These are phyloP conservation scores for Centropus unirufus DNA, from an alignment of 2,113 vertebrate genomes.

Conservation along the genomic window DNA sequence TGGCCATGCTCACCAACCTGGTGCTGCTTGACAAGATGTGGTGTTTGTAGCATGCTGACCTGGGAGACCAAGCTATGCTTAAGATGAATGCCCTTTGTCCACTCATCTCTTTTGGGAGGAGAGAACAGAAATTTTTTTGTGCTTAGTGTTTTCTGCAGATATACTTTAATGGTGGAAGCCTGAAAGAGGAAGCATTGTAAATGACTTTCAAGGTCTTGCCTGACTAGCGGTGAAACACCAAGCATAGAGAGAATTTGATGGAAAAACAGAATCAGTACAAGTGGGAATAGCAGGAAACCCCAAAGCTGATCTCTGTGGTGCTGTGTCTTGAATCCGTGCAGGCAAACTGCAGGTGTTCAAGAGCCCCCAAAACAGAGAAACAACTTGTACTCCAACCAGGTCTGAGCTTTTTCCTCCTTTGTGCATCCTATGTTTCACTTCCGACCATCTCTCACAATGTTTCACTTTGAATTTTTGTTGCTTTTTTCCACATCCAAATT, in stretches of 20 bases:
- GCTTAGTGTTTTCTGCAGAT: slow-evolving; percentile 75
- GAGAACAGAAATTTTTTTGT: background rate
- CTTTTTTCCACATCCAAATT: background rate
- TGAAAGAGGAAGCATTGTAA: background rate
- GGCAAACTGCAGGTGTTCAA: background rate
- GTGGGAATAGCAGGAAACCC: background rate
- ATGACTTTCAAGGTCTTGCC: slow-evolving; percentile 67
- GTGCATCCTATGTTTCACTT: background rate
- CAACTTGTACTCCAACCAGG: background rate
- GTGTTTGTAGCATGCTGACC: background rate
- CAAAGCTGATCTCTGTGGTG: background rate
- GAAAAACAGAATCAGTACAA: background rate
- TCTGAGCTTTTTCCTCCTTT: background rate
- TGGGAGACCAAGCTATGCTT: slow-evolving; percentile 30
- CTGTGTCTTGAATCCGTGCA: background rate
- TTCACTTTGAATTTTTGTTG: background rate
- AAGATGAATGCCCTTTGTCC: background rate
- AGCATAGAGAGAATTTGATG: slow-evolving; percentile 25
- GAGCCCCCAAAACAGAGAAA: background rate
- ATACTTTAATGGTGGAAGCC: slow-evolving; percentile 20
- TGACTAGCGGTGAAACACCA: slow-evolving; percentile 62
- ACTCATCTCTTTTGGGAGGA: background rate
- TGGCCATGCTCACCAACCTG: background rate
- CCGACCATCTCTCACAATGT: background rate
- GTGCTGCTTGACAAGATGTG: background rate